Evolutionary conservation across 2,797 vertebrate species (phyloP).

Genomic region (Chloroceryle amazona): DNA sequence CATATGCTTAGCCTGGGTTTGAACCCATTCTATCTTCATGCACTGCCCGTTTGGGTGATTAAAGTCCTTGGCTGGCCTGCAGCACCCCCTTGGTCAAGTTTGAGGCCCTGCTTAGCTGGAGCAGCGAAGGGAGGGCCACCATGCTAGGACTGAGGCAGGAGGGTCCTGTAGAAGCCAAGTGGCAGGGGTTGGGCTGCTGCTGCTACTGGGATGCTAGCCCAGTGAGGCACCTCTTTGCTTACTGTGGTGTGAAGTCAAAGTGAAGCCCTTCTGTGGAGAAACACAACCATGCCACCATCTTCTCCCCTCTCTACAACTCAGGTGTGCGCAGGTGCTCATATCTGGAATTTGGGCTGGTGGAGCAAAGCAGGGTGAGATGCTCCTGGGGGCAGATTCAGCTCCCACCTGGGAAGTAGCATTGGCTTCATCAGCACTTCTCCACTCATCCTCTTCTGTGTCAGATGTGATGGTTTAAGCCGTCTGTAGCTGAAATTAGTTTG

Average conservation of each 20-base stretch:
- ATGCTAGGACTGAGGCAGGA: neutral
- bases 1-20: neutral
- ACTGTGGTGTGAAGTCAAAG: neutral
- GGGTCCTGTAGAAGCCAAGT: neutral
- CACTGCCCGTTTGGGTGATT: neutral
- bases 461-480: neutral
- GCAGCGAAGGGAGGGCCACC: neutral
- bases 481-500: neutral
- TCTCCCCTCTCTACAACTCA: neutral
- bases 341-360: neutral
- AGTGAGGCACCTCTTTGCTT: neutral
- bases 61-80: neutral
- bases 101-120: neutral
- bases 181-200: neutral
- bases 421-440: neutral
- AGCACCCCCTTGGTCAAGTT: neutral
- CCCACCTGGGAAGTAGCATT: neutral
- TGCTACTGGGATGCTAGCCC: neutral
- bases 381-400: neutral
- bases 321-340: neutral
- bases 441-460: neutral
- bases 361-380: neutral
- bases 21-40: neutral
- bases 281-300: neutral
- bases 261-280: neutral